Base-by-base conservation (phyloP, 2,113 vertebrate species). In the Anthoscopus minutus region DNA sequence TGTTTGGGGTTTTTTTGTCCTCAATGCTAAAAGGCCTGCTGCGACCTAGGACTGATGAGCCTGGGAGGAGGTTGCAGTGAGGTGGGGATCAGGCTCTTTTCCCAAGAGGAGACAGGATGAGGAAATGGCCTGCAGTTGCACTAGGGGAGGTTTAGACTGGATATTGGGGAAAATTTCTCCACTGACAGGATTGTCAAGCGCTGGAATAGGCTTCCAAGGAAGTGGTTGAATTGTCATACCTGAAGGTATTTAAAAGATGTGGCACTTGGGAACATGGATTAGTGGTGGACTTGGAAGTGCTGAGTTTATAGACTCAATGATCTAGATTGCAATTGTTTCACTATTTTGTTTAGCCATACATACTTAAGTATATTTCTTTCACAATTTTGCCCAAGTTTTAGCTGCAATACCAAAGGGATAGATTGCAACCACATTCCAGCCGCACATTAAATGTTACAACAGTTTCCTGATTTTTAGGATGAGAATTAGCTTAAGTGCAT, bases 21-120 rank as follows among this genome's bases (percentile, higher is more conserved):
- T 91, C 48, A 53, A 4, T 44, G 44, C 21, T 16, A 45, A 64
- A 69, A 81, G 53, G 53, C 7, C 42, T 53, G 15, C 42, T 86
- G 23, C 45, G 58, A 28, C 25, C 11, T 17, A n/a, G 33, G 33
- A 40, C 1, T 33, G 48, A 35, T 81, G 35, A 78, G 40, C 13
- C 22, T 0, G 0, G 25, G n/a, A 45, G 13, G 23, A 86, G 47
- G 8, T 14, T 78, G 54, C 13, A 37, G 54, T 0, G 0, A 61
- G 38, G 23, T 53, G 64, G 19, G 18, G 8, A 33, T 86, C 30
- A 42, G 38, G 21, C 33, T 51, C 54, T 28, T 45, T 38, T 65
- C 58, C 35, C 35, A 50, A 31, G 18, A 28, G n/a, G 35, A 13
- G 51, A 50, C 16, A 57, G 42, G 30, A 65, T 40, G 20, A 74